phyloP scores from a whole-genome alignment of 2,797 vertebrate genomes.

The Myioborus melanocephalus region DNA sequence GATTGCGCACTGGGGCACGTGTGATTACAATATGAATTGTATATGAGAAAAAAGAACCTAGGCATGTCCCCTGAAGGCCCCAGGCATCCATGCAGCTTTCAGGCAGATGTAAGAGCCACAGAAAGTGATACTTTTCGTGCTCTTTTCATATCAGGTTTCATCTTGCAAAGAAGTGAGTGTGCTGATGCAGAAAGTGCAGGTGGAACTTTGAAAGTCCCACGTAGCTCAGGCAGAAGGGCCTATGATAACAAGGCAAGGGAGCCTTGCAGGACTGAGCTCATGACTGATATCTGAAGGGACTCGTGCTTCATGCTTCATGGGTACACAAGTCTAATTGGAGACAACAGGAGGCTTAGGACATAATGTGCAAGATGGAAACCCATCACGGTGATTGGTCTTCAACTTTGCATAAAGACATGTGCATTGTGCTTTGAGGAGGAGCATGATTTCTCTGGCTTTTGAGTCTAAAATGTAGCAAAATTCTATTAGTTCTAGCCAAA shows the following conservation, averaged over 20 bases:
- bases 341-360: background rate
- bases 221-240: background rate
- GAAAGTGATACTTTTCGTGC: background rate
- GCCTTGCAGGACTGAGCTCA: background rate
- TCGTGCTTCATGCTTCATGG: background rate
- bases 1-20: background rate
- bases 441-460: background rate
- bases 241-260: fast-evolving
- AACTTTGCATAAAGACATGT: background rate
- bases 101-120: background rate
- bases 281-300: conserved; percentile 21
- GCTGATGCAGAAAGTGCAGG: background rate
- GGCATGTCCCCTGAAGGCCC: background rate
- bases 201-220: background rate
- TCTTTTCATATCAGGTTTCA: background rate
- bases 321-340: background rate
- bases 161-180: background rate
- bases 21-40: background rate
- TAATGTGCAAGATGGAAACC: background rate
- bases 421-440: background rate
- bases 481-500: background rate
- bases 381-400: background rate
- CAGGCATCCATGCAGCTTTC: background rate
- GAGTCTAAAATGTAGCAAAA: background rate
- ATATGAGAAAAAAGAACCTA: background rate